These are phyloP conservation scores for Lethrus apterus DNA, from an alignment of 1,140 invertebrate species.

Conservation along the genomic window DNA sequence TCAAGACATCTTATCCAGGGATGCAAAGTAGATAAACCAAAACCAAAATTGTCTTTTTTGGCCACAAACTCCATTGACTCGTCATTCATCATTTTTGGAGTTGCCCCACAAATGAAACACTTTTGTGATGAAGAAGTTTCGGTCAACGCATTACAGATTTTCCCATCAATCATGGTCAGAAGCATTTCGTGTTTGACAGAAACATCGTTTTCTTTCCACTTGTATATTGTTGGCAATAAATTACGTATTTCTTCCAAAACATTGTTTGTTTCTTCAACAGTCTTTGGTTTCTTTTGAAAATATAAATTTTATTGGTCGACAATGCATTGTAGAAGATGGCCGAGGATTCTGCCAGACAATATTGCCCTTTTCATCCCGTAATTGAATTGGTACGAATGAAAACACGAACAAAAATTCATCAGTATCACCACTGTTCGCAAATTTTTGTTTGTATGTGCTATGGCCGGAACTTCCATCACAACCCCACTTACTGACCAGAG, in stretches of 20 bases:
- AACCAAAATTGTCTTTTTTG: neutral
- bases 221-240: no score
- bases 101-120: slow-evolving; percentile 15
- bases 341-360: slow-evolving; percentile 8
- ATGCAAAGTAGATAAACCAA: neutral
- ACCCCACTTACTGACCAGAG: no score
- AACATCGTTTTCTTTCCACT: no score
- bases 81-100: slow-evolving; percentile 8
- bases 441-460: slow-evolving; percentile 5
- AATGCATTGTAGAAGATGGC: neutral
- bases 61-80: neutral
- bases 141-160: slow-evolving; percentile 16
- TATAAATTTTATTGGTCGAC: slow-evolving; percentile 1
- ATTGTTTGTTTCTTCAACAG: no score
- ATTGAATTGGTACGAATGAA: neutral
- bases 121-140: slow-evolving; percentile 7
- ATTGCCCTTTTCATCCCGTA: neutral
- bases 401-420: neutral
- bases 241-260: no score
- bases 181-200: neutral
- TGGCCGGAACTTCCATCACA: no score
- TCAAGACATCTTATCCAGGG: neutral
- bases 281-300: slow-evolving; percentile 4
- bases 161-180: slow-evolving; percentile 7
- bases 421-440: neutral